Conservation (phyloP, 1,140 invertebrate species). For the Atta cephalotes region DNA sequence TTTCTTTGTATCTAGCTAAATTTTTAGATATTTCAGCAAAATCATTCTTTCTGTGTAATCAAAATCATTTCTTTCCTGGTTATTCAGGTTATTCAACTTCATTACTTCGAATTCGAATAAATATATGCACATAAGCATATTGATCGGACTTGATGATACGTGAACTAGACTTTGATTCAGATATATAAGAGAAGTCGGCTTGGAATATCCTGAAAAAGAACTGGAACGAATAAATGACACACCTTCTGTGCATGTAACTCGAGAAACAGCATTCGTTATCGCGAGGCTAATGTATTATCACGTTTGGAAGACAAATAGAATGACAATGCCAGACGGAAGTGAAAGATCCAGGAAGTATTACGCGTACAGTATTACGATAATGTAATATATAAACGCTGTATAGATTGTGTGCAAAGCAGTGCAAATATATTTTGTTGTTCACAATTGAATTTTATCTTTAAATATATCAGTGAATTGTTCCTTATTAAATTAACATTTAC, state of each 20-base stretch:
- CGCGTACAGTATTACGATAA: slow-evolving; percentile 19
- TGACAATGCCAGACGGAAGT: slow-evolving; percentile 46
- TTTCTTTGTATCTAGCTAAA: too few species aligned
- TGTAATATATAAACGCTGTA: background rate
- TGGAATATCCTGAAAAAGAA: slow-evolving; percentile 39
- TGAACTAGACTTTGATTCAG: slow-evolving; percentile 18
- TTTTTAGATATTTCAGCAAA: too few species aligned
- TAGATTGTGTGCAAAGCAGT: background rate
- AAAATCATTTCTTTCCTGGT: slow-evolving; percentile 20
- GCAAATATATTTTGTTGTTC: background rate
- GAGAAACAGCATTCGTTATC: slow-evolving; percentile 58
- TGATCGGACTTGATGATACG: slow-evolving; percentile 19
- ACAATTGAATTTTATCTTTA: background rate
- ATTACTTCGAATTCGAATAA: background rate
- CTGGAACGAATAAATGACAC: slow-evolving; percentile 19
- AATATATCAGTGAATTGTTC: background rate
- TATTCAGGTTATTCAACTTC: background rate
- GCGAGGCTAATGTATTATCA: slow-evolving; percentile 38
- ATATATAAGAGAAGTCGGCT: background rate
- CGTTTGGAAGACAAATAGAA: slow-evolving; percentile 37
- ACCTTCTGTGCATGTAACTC: slow-evolving; percentile 54
- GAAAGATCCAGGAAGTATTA: slow-evolving; percentile 51
- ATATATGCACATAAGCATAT: background rate
- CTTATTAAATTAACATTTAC: slow-evolving; percentile 7
- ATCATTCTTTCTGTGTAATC: background rate